phyloP scores from a whole-genome alignment of 2,888 invertebrate species.

The Temnothorax rugatulus region DNA sequence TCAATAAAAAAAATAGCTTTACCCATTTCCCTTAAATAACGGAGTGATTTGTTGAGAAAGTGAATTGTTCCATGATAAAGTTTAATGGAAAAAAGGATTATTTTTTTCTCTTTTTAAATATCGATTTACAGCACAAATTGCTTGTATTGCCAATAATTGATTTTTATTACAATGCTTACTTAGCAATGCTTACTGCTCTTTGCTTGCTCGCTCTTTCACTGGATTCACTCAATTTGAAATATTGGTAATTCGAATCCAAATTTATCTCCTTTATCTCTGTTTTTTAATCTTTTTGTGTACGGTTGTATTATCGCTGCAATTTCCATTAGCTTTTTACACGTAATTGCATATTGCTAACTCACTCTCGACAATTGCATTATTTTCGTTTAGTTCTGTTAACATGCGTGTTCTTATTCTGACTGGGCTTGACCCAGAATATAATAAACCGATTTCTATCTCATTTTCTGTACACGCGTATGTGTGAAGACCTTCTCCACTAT shows the following conservation, averaged over 20 bases:
- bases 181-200: neutral
- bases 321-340: slow-evolving; percentile 1
- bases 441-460: slow-evolving; percentile 49
- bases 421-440: slow-evolving; percentile 20
- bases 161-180: slow-evolving; percentile 16
- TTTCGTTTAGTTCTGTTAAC: slow-evolving; percentile 23
- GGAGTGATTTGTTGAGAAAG: neutral
- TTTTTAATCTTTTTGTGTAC: neutral
- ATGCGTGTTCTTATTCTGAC: slow-evolving; percentile 2
- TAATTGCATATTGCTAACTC: slow-evolving; percentile 23
- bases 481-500: neutral
- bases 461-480: neutral
- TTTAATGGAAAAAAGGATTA: neutral
- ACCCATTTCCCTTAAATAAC: neutral
- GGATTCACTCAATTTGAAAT: slow-evolving; percentile 8
- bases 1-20: neutral
- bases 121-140: neutral
- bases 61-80: neutral
- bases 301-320: slow-evolving; percentile 16
- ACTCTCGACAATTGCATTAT: slow-evolving; percentile 1
- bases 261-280: slow-evolving; percentile 13
- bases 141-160: neutral
- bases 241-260: neutral
- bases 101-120: neutral
- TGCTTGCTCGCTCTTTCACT: neutral